Percentiles rank a stretch among this genome's conserved stretches.
These are phyloP conservation scores for Indicator maculatus DNA, from an alignment of 2,113 vertebrate genomes.

Conservation along the genomic window DNA sequence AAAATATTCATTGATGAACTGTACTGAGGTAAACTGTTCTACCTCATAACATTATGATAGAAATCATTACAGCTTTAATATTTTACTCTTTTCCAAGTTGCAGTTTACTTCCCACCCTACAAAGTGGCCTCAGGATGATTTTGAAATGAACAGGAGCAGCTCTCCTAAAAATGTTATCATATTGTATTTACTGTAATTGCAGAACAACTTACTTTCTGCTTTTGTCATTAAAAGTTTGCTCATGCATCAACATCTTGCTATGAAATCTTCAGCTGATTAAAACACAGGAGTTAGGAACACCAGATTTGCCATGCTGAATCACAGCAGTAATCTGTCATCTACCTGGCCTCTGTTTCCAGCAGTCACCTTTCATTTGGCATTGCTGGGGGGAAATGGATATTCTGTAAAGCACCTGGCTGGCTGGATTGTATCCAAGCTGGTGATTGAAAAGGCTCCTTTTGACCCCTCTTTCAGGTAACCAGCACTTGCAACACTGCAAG, in stretches of 20 bases:
- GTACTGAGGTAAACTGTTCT: constrained; percentile 44
- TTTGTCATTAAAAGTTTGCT: constrained; percentile 7
- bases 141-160: neutral
- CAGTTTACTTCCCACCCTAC: constrained; percentile 6
- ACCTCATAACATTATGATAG: constrained; percentile 54
- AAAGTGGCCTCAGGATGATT: neutral
- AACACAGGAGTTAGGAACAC: neutral
- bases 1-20: constrained; percentile 48
- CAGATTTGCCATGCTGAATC: neutral
- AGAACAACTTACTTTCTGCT: neutral
- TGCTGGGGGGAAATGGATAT: fast-evolving
- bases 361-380: neutral
- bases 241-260: neutral
- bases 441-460: neutral
- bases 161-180: neutral
- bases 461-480: neutral
- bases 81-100: constrained; percentile 55
- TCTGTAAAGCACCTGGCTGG: neutral
- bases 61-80: constrained; percentile 68
- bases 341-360: neutral
- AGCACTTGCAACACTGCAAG: neutral
- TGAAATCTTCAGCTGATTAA: neutral
- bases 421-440: neutral
- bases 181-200: neutral
- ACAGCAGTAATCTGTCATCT: neutral